Conservation (phyloP, 2,113 vertebrate species). For the Ceyx melanurus region DNA sequence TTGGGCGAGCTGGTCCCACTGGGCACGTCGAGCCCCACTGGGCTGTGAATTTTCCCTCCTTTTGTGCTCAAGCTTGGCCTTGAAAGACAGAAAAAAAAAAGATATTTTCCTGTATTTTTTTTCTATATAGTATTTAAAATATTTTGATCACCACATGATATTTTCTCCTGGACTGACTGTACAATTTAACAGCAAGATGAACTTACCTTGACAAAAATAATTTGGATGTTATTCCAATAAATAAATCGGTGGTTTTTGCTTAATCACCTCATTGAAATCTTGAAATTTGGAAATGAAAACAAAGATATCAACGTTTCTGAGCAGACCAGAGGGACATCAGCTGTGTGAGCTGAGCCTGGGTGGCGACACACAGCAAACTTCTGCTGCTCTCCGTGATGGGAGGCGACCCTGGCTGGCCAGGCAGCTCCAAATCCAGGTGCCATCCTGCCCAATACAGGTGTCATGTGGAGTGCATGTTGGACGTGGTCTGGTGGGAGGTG, state of each 20-base stretch:
- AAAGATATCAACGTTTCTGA: rapidly evolving
- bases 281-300: neutral
- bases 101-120: neutral
- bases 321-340: neutral
- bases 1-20: neutral
- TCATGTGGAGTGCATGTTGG: rapidly evolving
- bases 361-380: too few relatives aligned
- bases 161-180: neutral
- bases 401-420: neutral
- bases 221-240: neutral
- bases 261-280: neutral
- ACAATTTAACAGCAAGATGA: rapidly evolving
- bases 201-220: neutral
- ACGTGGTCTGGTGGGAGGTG: too few relatives aligned
- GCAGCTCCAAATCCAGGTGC: neutral
- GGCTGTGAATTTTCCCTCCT: neutral
- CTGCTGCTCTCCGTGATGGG: neutral
- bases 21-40: rapidly evolving
- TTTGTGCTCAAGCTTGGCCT: neutral
- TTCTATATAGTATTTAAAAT: neutral
- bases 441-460: neutral
- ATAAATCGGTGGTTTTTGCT: neutral
- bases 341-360: rapidly evolving
- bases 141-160: neutral
- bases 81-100: neutral